These are phyloP conservation scores for Hypolimnas misippus DNA, from an alignment of 2,888 invertebrate species.

Conservation along the genomic window DNA sequence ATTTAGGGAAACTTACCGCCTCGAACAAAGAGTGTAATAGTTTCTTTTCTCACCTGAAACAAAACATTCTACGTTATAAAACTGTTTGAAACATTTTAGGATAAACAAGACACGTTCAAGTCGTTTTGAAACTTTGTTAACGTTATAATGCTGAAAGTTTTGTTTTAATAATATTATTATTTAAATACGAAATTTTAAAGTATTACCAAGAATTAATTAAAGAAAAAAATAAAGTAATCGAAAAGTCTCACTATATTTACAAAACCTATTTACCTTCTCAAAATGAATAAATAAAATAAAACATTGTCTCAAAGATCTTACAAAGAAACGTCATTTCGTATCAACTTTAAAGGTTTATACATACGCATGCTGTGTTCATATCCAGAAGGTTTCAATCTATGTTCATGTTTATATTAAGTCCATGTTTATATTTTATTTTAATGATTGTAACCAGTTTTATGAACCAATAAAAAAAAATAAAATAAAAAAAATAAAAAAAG, in stretches of 20 bases:
- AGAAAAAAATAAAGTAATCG: no score
- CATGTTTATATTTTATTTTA: no score
- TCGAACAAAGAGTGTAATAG: conserved; percentile 25
- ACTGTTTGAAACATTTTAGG: conserved; percentile 28
- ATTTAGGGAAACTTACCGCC: conserved; percentile 38
- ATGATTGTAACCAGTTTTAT: no score
- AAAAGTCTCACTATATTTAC: no score
- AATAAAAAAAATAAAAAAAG: no score
- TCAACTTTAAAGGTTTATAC: conserved; percentile 7
- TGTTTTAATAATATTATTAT: conserved; percentile 4
- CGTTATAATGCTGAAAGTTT: neutral
- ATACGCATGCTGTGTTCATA: no score
- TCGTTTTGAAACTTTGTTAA: conserved; percentile 12
- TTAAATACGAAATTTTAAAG: neutral
- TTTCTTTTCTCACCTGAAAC: conserved; percentile 47
- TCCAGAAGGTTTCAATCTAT: no score
- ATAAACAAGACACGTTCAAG: conserved; percentile 26
- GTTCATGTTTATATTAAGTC: no score
- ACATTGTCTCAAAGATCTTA: neutral
- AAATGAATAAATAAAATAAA: neutral
- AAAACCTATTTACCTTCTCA: no score
- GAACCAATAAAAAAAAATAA: no score
- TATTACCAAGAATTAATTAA: neutral
- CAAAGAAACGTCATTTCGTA: conserved; percentile 4
- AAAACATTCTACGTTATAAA: conserved; percentile 36